phyloP scores from a whole-genome alignment of 1,140 invertebrate species.

The Steinernema feltiae region DNA sequence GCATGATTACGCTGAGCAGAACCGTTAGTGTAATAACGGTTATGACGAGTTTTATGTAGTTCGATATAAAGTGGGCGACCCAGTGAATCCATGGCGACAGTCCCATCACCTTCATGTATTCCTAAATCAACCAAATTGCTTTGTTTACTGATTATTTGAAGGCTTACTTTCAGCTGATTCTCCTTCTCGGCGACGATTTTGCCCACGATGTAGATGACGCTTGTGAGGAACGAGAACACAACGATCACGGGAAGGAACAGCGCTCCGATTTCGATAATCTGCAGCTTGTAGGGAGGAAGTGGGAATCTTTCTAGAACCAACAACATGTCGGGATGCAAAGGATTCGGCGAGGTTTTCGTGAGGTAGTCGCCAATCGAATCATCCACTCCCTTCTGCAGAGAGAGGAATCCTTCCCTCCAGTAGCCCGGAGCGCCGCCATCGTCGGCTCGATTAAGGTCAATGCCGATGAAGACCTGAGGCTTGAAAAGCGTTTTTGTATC shows the following conservation, averaged over 20 bases:
- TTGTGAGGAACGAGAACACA: slow-evolving; percentile 49
- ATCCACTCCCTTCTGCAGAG: slow-evolving; percentile 35
- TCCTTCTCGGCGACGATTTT: slow-evolving; percentile 49
- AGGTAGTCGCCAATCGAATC: slow-evolving; percentile 43
- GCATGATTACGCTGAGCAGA: slow-evolving; percentile 47
- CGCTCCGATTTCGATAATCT: slow-evolving; percentile 48
- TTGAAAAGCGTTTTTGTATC: background rate
- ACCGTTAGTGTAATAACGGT: slow-evolving; percentile 63
- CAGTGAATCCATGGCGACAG: slow-evolving; percentile 75
- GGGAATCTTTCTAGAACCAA: slow-evolving; percentile 40
- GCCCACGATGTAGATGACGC: slow-evolving; percentile 50
- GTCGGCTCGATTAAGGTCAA: background rate
- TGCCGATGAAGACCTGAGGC: background rate
- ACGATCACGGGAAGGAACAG: slow-evolving; percentile 45
- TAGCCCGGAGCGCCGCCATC: slow-evolving; percentile 18
- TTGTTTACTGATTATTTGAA: background rate
- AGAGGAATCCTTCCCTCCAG: slow-evolving; percentile 17
- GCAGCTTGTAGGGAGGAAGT: slow-evolving; percentile 39
- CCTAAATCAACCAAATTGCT: slow-evolving; percentile 59
- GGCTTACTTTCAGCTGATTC: slow-evolving; percentile 35
- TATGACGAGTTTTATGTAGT: slow-evolving; percentile 68
- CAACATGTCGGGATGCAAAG: background rate
- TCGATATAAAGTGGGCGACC: slow-evolving; percentile 75
- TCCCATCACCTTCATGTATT: slow-evolving; percentile 83
- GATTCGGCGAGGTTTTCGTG: background rate